Evolutionary conservation across 1,140 invertebrate genomes (phyloP), one percentile per base, ranked within the genome.

Genomic region (Radopholus similis): DNA sequence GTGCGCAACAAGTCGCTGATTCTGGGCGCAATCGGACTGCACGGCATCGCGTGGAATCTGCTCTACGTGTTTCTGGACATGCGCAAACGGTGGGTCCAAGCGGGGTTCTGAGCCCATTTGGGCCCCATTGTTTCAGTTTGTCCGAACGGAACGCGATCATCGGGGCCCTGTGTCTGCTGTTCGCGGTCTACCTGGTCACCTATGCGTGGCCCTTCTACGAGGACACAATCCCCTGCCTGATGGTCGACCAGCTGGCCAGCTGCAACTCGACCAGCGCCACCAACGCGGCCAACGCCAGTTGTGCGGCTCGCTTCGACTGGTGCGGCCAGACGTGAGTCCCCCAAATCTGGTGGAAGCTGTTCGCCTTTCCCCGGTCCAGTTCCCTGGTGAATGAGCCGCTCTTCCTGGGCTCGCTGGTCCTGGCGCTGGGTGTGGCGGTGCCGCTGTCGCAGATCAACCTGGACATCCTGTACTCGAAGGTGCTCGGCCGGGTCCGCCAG

Each of bases 131-230:
- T 35, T 57, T 69, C 23, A 73, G 71, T 28, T 32, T 74, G 21
- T 59, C 75, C 18, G 73, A 74, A 68, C 58, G 73, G 15, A 38
- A 32, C 37, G 63, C 66, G 34, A 47, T 68, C n/a, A 38, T 44
- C 6, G 34, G 34, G 11, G 18, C 42, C 18, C 21, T 66, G 4
- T 40, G 42, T 21, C n/a, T 68, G 8, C 35, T 74, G 21, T 35
- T 74, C 13, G 2, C 49, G 26, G 60, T 34, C 34, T 74, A 77
- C 53, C 40, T 75, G 49, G 6, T 64, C 47, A 75, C 75, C 21
- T 75, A 77, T 68, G 66, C 70, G 4, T 75, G 77, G 77, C 76
- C 76, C 23, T 75, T 75, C 38, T n/a, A 78, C 8, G 13, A 38
- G n/a, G 66, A 64, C 26, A 77, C 74, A 15, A 78, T 73, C 47